These are phyloP conservation scores for Nymphalis c-album DNA, from an alignment of 2,888 invertebrate species.

Conservation along the genomic window DNA sequence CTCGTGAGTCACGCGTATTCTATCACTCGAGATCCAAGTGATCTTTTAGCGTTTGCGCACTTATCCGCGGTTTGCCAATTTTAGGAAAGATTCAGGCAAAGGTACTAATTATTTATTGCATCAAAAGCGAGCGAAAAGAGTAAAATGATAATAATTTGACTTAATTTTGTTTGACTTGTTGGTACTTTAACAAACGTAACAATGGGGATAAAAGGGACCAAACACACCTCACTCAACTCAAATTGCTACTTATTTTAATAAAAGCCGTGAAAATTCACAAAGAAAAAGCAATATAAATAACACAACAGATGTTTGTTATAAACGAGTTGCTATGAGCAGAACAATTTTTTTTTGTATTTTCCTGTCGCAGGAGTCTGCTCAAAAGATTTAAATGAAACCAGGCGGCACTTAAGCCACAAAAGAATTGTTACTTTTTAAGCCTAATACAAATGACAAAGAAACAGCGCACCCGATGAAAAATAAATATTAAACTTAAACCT, in stretches of 20 bases:
- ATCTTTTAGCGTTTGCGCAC: too few species aligned
- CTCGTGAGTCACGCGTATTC: too few species aligned
- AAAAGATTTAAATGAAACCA: slow-evolving; percentile 14
- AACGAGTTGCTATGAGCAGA: slow-evolving; percentile 6
- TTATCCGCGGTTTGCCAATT: too few species aligned
- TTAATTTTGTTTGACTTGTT: too few species aligned
- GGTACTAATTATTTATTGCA: too few species aligned
- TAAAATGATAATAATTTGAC: too few species aligned
- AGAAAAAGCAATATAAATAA: background rate
- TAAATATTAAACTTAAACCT: background rate
- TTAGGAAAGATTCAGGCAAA: too few species aligned
- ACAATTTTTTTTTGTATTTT: slow-evolving; percentile 8
- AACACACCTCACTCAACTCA: too few species aligned
- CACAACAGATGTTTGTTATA: background rate
- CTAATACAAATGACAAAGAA: background rate
- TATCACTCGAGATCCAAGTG: too few species aligned
- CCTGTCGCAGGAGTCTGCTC: background rate
- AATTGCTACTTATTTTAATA: background rate
- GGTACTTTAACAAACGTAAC: too few species aligned
- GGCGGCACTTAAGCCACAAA: background rate
- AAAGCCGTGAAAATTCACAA: background rate
- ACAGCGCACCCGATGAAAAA: background rate
- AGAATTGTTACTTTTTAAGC: slow-evolving; percentile 3
- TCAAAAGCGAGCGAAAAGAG: too few species aligned
- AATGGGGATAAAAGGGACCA: too few species aligned